Evolutionary conservation across 2,888 invertebrate species (phyloP), one percentile per base, ranked within the genome.

Genomic region (Dryococelus australis): DNA sequence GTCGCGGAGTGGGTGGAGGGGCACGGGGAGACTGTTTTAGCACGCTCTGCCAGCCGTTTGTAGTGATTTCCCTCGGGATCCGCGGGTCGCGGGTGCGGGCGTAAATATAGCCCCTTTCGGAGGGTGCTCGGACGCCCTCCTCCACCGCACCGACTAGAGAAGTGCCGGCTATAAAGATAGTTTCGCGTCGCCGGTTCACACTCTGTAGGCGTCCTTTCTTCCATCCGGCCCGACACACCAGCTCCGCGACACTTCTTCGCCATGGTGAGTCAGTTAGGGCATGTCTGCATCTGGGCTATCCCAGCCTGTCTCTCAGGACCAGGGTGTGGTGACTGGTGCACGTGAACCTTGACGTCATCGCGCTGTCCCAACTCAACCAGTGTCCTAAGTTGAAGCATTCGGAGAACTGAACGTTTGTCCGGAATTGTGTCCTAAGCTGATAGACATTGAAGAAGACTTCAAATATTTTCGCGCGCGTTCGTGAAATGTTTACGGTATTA

Each of bases 81-180:
- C 65, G 65, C 65, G 65, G 20, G 24, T 16, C 10, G 65, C n/a
- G 65, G 65, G 65, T 9, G 65, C 24, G 24, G 65, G 65, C n/a
- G 65, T 65, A 65, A 65, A 65, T 65, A 65, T 65, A 65, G 65
- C 65, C 65, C 65, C 65, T 65, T 65, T 65, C 65, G 65, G 65
- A 20, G 65, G 65, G 65, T 16, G 20, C 24, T 3, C 65, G 20
- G 65, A 8, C 20, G 3, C 65, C 20, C 51, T 12, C 12, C 51
- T 51, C 51, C 20, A 1, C 8, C 51, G 51, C 51, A 8, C 51
- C 13, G 51, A 8, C 12, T 2, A 35, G 35, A 35, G 20, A 51
- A 51, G 51, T 12, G 13, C 65, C 65, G 65, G 65, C 12, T 65
- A 65, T 65, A 65, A 65, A 65, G 65, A 65, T 65, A 65, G 65